Percentiles rank a stretch among this genome's conserved stretches.
Evolutionary conservation across 2,797 vertebrate genomes (phyloP).

Genomic region (Argya squamiceps): DNA sequence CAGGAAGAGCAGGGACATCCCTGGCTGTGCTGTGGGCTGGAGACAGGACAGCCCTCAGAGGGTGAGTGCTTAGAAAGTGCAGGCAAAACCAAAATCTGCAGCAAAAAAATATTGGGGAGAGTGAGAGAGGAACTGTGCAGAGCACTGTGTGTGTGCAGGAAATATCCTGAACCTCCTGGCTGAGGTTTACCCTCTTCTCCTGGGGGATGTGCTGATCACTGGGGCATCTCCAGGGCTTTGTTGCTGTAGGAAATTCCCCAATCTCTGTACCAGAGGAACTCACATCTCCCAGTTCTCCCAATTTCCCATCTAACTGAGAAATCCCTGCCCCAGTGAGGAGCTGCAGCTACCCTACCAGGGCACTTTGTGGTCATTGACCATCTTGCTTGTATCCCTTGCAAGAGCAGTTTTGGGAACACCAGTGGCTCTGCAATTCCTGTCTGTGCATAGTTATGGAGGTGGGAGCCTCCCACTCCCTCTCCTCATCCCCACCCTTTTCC

Average conservation of each 20-base stretch:
- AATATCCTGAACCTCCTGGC: not conserved
- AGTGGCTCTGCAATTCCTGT: not conserved
- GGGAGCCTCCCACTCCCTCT: fast-evolving
- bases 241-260: not conserved
- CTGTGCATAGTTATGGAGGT: fast-evolving
- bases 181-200: not conserved
- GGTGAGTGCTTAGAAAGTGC: not conserved
- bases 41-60: not conserved
- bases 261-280: not conserved
- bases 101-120: not conserved
- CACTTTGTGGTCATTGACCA: not conserved
- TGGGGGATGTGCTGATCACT: fast-evolving
- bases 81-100: not conserved
- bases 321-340: not conserved
- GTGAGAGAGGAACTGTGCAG: fast-evolving
- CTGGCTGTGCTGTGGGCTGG: fast-evolving
- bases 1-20: not conserved
- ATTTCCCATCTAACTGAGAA: not conserved
- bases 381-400: fast-evolving
- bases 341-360: not conserved
- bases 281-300: fast-evolving
- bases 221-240: not conserved
- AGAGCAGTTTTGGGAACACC: not conserved
- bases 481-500: not conserved
- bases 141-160: fast-evolving